Evolutionary conservation across 2,888 invertebrate genomes (phyloP).

Genomic region (Ennomos erosarius): DNA sequence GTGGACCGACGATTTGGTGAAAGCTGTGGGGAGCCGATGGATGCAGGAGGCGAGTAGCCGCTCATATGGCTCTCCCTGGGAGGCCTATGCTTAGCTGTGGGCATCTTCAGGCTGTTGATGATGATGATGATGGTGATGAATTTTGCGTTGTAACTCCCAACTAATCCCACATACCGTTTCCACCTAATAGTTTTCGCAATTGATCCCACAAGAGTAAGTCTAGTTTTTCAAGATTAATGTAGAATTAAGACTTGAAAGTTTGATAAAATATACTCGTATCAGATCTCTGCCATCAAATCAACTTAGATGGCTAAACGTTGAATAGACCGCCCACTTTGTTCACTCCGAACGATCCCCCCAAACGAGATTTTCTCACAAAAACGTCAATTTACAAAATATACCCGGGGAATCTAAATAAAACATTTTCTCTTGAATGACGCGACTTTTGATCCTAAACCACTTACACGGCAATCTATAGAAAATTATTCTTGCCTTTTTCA

Average conservation of each 20-base stretch:
- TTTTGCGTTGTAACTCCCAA: no score
- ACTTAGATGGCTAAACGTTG: conserved; percentile 13
- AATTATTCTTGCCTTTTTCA: conserved; percentile 54
- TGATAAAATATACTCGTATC: conserved; percentile 7
- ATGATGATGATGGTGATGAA: no score
- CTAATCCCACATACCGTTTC: no score
- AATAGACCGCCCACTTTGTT: conserved; percentile 23
- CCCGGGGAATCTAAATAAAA: conserved; percentile 35
- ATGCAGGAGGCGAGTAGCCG: no score
- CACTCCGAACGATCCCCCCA: conserved; percentile 12
- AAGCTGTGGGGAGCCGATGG: no score
- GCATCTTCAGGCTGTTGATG: no score
- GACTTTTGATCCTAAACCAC: conserved; percentile 42
- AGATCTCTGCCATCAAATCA: conserved; percentile 4
- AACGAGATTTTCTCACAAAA: conserved; percentile 35
- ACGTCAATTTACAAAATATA: conserved; percentile 36
- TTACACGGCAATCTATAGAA: conserved; percentile 46
- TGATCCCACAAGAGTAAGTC: no score
- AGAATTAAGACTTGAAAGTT: not conserved
- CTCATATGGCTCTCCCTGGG: no score
- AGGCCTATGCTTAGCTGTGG: no score
- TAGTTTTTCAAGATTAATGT: no score
- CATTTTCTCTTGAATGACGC: conserved; percentile 37
- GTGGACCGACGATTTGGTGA: no score
- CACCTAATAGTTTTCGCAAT: no score